Evolutionary conservation across 2,888 invertebrate species (phyloP), one percentile per base, ranked within the genome.

Genomic region (Carpatolechia fugitivella): DNA sequence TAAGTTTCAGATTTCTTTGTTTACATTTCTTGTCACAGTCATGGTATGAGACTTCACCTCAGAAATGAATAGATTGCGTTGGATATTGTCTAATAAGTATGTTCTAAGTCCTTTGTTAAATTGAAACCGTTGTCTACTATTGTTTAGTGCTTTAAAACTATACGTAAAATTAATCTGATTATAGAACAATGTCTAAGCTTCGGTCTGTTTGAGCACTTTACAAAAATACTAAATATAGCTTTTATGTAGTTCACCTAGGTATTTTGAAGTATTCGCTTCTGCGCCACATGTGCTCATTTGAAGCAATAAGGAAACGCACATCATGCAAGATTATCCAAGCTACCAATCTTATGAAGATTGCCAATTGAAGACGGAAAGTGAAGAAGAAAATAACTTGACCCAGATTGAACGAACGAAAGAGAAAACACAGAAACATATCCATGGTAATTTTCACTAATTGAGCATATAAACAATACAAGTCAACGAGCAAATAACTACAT

Each of bases 71-170:
- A 56, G 59, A 70, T 70, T 74, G 68, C 69, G 64, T 67, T 66
- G 64, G 61, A 58, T 66, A 60, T 68, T 40, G 18, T 50, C 14
- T 20, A 16, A 68, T 66, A 44, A 24, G 29, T 67, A 66, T 75
- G 70, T 71, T 73, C 64, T 60, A 63, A 67, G 60, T 41, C 69
- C 64, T 69, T 76, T 76, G 72, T 74, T 67, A 61, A 57, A 60
- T 29, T 49, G 24, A 24, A 56, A 66, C 63, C 63, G 60, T 68
- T 53, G 62, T 29, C 53, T 18, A 3, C 52, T 52, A 58, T 56
- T 56, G 60, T 56, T 46, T 53, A 40, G n/a, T 29, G 50, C n/a
- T 24, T 36, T 24, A 24, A 24, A 24, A 24, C n/a, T n/a, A n/a
- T n/a, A n/a, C n/a, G n/a, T 24, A 24, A 24, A 13, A 38, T 10